Conservation (phyloP, 2,888 invertebrate species). For the Lissocephala sabroskyi region DNA sequence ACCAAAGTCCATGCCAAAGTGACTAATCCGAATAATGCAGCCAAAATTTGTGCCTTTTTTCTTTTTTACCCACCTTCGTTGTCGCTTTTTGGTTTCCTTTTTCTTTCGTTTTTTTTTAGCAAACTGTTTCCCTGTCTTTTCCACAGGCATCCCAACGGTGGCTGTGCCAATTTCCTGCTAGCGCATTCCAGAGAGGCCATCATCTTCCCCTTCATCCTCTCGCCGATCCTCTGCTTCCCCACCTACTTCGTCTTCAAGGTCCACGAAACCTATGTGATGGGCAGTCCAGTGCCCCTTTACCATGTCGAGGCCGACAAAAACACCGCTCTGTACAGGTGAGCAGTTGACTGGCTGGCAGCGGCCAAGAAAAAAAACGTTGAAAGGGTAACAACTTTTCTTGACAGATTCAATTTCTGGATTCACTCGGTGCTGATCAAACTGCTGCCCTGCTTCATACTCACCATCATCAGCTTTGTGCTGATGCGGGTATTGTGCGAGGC, state of each 20-base stretch:
- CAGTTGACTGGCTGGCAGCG: too few relatives aligned
- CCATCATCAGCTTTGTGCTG: conserved; percentile 78
- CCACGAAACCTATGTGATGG: conserved; percentile 62
- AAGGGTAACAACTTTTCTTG: conserved; percentile 2
- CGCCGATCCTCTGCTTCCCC: conserved; percentile 87
- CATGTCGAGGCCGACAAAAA: conserved; percentile 68
- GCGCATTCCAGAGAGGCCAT: conserved; percentile 85
- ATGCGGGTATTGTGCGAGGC: conserved; percentile 82
- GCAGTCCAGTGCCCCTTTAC: conserved; percentile 57
- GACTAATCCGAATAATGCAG: conserved; percentile 34
- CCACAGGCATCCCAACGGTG: conserved; percentile 84
- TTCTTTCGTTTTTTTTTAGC: conserved; percentile 39
- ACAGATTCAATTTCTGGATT: conserved; percentile 81
- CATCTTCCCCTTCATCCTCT: conserved; percentile 81
- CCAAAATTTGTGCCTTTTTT: conserved; percentile 36
- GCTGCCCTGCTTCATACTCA: conserved; percentile 82
- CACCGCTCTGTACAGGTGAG: conserved; percentile 69
- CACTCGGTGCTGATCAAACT: conserved; percentile 84
- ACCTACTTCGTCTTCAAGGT: conserved; percentile 83
- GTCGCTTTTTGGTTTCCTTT: too few relatives aligned
- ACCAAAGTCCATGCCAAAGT: conserved; percentile 11
- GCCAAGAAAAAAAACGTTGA: background rate
- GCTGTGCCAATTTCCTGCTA: conserved; percentile 83
- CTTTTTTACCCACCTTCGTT: too few relatives aligned
- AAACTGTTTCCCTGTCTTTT: conserved; percentile 55